Conservation (phyloP, 2,797 vertebrate genomes). For the Danio jaintianensis region DNA sequence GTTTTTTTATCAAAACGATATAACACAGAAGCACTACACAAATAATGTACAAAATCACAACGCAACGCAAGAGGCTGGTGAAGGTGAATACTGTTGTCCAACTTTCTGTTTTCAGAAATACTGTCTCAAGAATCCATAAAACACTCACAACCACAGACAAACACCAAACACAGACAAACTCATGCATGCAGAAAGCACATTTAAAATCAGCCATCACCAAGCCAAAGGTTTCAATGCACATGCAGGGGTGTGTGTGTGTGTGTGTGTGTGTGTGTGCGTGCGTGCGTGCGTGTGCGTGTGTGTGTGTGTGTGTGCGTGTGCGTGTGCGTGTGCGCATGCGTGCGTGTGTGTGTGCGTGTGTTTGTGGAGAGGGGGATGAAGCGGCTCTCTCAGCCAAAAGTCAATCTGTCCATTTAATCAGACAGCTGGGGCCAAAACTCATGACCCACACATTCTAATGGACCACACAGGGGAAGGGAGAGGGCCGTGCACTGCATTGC, state of each 20-base stretch:
- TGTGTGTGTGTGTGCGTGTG: background rate
- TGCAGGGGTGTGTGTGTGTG: constrained; percentile 20
- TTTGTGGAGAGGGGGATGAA: background rate
- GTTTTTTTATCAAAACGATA: constrained; percentile 66
- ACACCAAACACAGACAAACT: constrained; percentile 19
- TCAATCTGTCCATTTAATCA: constrained; percentile 51
- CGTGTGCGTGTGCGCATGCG: constrained; percentile 38
- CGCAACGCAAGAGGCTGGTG: constrained; percentile 62
- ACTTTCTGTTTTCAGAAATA: constrained; percentile 38
- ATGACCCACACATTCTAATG: constrained; percentile 44
- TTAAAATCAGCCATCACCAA: constrained; percentile 17
- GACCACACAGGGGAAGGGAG: constrained; percentile 20
- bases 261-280: background rate
- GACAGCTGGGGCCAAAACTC: constrained; percentile 44
- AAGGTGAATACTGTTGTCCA: constrained; percentile 61
- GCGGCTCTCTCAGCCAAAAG: constrained; percentile 37
- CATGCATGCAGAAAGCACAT: constrained; percentile 30
- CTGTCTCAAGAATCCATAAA: background rate
- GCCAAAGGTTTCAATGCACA: constrained; percentile 38
- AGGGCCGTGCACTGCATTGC: constrained; percentile 38
- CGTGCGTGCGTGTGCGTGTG: background rate
- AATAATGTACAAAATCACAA: constrained; percentile 26
- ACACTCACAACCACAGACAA: constrained; percentile 11
- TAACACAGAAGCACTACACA: constrained; percentile 68
- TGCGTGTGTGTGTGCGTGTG: background rate